Evolutionary conservation across 2,113 vertebrate genomes (phyloP).

Genomic region (Xiphophorus maculatus): DNA sequence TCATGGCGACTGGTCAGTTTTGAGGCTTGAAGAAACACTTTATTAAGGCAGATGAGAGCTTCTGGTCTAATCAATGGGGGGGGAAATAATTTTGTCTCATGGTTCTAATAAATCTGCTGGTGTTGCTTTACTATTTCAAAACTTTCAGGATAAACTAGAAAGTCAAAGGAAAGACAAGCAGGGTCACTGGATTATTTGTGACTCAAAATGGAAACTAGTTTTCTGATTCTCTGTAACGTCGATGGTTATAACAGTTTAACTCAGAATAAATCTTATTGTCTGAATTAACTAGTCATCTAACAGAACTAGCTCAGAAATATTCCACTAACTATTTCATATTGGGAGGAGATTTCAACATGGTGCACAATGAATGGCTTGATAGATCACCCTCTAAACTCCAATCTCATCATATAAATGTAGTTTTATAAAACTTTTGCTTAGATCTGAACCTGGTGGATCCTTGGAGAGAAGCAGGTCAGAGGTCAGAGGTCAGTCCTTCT

Average conservation of each 20-base stretch:
- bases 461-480: too few species aligned
- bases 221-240: not conserved
- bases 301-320: not conserved
- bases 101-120: not conserved
- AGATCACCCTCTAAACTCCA: too few species aligned
- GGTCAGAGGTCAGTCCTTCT: not conserved
- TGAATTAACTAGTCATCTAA: not conserved
- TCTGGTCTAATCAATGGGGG: slow-evolving; percentile 1
- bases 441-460: too few species aligned
- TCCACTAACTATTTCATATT: too few species aligned
- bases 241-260: not conserved
- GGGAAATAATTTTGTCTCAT: not conserved
- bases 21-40: not conserved
- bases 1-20: too few species aligned
- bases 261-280: not conserved
- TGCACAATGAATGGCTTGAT: not conserved
- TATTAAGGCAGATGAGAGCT: not conserved
- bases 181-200: not conserved
- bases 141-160: not conserved
- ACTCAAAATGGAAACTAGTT: not conserved
- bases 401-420: too few species aligned
- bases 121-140: not conserved
- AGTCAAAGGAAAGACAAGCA: not conserved
- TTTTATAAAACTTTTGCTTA: too few species aligned
- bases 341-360: not conserved